A percentile compares a stretch with the other conserved stretches of the same genome.
Conservation (phyloP, 2,113 vertebrate species). For the Caloenas nicobarica region DNA sequence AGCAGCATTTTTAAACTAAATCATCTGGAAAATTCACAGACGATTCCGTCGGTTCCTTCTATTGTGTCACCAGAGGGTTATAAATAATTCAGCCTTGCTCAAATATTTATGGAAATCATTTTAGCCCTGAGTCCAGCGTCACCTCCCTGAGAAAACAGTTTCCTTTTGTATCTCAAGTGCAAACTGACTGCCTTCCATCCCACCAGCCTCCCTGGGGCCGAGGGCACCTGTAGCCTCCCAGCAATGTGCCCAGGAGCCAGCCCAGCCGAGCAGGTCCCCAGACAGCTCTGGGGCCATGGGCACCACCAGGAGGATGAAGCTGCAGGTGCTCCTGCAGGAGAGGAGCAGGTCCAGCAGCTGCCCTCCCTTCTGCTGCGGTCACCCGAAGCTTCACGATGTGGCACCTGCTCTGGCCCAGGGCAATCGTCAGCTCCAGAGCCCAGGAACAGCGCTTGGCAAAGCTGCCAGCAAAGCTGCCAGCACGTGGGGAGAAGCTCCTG, state of each 20-base stretch:
- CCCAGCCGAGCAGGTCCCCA: background rate
- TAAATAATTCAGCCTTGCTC: constrained; percentile 75
- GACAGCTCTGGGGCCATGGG: background rate
- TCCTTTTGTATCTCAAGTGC: background rate
- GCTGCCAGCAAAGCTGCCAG: background rate
- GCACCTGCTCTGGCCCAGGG: background rate
- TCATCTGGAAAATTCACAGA: constrained; percentile 66
- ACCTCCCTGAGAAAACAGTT: constrained; percentile 61
- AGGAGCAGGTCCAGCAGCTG: background rate
- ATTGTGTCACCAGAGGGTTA: constrained; percentile 59
- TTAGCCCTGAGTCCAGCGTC: constrained; percentile 52
- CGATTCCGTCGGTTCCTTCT: constrained; percentile 9
- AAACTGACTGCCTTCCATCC: background rate
- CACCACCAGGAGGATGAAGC: background rate
- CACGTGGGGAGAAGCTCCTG: background rate
- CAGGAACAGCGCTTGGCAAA: background rate
- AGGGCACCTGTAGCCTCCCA: background rate
- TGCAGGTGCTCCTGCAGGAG: background rate
- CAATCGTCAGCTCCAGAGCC: background rate
- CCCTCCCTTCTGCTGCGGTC: background rate
- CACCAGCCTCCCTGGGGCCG: background rate
- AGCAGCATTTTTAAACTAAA: constrained; percentile 62
- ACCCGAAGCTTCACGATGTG: accelerated
- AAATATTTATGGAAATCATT: constrained; percentile 77
- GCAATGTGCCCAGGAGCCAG: background rate